Evolutionary conservation across 2,888 invertebrate genomes (phyloP).

Genomic region (Neoscelio sp.): DNA sequence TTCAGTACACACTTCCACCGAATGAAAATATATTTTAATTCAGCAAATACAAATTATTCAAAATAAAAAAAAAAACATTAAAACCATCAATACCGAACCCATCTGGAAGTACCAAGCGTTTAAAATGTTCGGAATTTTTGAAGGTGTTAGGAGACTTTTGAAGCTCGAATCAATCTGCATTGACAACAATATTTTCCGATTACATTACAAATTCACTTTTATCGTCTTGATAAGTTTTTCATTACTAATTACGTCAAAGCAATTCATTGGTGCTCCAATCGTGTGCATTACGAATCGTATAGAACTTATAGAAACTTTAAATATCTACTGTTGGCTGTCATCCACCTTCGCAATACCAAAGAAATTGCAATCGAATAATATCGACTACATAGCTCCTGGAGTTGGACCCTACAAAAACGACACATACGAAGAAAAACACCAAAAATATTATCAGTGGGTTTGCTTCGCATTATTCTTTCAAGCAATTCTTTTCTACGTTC

Average conservation of each 20-base stretch:
- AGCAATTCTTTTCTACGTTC: conserved; percentile 47
- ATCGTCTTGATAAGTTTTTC: conserved; percentile 14
- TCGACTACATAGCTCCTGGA: conserved; percentile 89
- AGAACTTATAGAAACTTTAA: background rate
- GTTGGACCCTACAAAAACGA: conserved; percentile 90
- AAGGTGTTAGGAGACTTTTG: background rate
- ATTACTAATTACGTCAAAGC: background rate
- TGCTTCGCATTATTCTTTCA: conserved; percentile 85
- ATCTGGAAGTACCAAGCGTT: too few relatives aligned
- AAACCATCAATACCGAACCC: too few relatives aligned
- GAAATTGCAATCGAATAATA: conserved; percentile 86
- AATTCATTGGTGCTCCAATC: conserved; percentile 22
- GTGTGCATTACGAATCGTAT: conserved; percentile 21
- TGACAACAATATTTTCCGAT: conserved; percentile 30
- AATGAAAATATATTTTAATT: too few relatives aligned
- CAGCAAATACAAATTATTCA: too few relatives aligned
- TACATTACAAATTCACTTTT: conserved; percentile 27
- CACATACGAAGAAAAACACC: conserved; percentile 91
- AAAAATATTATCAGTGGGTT: conserved; percentile 98
- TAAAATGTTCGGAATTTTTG: conserved; percentile 3
- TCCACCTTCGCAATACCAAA: conserved; percentile 94
- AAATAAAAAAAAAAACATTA: background rate
- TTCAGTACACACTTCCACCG: too few relatives aligned
- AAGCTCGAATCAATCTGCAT: background rate
- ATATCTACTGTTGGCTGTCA: conserved; percentile 43